Evolutionary conservation across 2,113 vertebrate genomes (phyloP).

Genomic region (Strigops habroptila): DNA sequence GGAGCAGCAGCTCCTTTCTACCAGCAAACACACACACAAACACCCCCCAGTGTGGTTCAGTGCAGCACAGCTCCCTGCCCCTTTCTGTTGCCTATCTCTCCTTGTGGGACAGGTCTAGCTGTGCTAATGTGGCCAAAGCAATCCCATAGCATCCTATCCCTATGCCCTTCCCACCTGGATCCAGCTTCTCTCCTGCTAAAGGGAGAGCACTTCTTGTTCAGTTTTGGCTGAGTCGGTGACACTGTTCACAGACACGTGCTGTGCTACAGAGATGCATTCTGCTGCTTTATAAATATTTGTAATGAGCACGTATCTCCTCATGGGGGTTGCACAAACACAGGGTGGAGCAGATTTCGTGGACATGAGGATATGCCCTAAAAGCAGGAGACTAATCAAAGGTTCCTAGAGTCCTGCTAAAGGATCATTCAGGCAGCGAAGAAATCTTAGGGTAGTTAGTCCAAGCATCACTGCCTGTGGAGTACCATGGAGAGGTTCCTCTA

Average conservation of each 20-base stretch:
- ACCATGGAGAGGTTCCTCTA: background rate
- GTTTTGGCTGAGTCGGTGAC: background rate
- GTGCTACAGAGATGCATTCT: background rate
- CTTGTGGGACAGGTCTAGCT: background rate
- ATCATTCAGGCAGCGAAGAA: background rate
- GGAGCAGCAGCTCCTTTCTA: background rate
- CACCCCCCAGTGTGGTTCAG: accelerated
- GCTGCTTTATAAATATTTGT: background rate
- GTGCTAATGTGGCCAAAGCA: background rate
- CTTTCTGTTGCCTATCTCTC: background rate
- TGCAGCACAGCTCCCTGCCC: background rate
- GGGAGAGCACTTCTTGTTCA: background rate
- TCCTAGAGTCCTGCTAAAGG: background rate
- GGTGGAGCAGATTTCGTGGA: background rate
- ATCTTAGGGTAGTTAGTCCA: background rate
- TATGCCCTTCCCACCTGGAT: background rate
- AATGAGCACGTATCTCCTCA: accelerated
- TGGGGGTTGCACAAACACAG: background rate
- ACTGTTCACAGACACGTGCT: background rate
- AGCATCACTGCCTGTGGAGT: background rate
- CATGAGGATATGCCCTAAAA: background rate
- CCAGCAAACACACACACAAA: background rate
- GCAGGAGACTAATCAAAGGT: background rate
- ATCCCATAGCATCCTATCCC: background rate
- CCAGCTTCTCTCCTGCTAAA: background rate